Percentiles rank a stretch among this genome's conserved stretches.
Conservation (phyloP, 2,113 vertebrate genomes). For the Daubentonia madagascariensis region DNA sequence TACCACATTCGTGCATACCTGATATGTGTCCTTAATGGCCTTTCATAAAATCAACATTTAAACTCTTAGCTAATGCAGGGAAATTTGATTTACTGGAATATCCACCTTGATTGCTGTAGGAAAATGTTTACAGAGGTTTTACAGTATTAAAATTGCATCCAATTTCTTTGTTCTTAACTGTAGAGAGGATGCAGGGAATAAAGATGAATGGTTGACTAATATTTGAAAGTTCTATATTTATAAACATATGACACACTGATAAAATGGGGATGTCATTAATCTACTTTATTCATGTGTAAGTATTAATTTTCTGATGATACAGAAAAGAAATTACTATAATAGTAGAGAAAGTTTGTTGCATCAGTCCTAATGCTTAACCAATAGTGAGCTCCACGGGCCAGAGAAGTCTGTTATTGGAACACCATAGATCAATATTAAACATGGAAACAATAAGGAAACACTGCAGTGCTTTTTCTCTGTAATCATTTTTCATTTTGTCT, state of each 20-base stretch:
- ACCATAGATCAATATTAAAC: neutral
- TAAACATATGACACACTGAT: slow-evolving; percentile 60
- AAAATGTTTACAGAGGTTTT: slow-evolving; percentile 63
- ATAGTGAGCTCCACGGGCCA: neutral
- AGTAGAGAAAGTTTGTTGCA: neutral
- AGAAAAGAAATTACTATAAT: slow-evolving; percentile 24
- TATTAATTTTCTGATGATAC: slow-evolving; percentile 14
- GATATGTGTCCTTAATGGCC: slow-evolving; percentile 64
- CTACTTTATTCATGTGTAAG: slow-evolving; percentile 59
- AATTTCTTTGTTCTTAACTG: slow-evolving; percentile 68
- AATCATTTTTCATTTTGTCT: neutral
- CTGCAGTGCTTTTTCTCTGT: neutral
- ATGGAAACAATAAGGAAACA: neutral
- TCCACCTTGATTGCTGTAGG: slow-evolving; percentile 50
- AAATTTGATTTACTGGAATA: slow-evolving; percentile 74
- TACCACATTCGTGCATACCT: slow-evolving; percentile 40
- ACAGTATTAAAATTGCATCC: slow-evolving; percentile 67
- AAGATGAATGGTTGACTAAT: slow-evolving; percentile 72
- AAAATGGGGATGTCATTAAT: slow-evolving; percentile 68
- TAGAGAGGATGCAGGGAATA: slow-evolving; percentile 72
- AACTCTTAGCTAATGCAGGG: slow-evolving; percentile 70
- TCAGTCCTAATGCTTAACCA: slow-evolving; percentile 1
- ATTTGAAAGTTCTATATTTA: slow-evolving; percentile 51
- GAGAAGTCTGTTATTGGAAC: neutral
- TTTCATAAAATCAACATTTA: slow-evolving; percentile 73